phyloP scores from a whole-genome alignment of 1,140 invertebrate genomes.

The Drosophila biarmipes region DNA sequence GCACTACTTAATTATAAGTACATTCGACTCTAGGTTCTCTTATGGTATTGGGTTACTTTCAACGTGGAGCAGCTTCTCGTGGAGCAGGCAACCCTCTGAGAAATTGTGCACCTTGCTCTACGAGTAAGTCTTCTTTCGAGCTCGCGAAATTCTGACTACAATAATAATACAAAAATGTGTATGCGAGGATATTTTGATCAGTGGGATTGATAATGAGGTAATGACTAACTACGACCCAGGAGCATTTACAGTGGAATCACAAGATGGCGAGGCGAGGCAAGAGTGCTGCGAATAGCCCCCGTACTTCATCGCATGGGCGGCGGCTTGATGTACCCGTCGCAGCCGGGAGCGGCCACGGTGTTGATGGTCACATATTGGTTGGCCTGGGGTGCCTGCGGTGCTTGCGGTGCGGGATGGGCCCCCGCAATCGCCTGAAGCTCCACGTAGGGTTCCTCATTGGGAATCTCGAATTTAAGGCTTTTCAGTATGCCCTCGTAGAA shows the following conservation, averaged over 20 bases:
- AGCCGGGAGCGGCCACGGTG: not conserved
- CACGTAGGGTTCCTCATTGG: not conserved
- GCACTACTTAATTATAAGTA: no score
- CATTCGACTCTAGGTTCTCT: no score
- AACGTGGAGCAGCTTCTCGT: no score
- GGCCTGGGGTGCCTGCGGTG: not conserved
- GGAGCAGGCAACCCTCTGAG: no score
- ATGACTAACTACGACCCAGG: not conserved
- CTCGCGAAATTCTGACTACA: no score
- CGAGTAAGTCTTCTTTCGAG: no score
- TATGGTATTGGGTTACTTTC: no score
- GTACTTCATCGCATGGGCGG: not conserved
- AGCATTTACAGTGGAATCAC: not conserved
- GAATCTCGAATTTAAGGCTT: not conserved
- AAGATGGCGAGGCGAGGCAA: not conserved
- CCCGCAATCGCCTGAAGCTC: not conserved
- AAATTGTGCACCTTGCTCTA: no score
- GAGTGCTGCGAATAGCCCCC: no score
- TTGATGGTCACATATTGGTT: not conserved
- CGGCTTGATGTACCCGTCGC: constrained; percentile 2
- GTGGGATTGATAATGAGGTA: not conserved
- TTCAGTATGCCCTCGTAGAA: not conserved
- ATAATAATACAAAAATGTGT: not conserved
- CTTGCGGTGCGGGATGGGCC: not conserved
- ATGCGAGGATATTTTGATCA: no score